phyloP scores from a whole-genome alignment of 2,113 vertebrate species.

The Gymnorhina tibicen region DNA sequence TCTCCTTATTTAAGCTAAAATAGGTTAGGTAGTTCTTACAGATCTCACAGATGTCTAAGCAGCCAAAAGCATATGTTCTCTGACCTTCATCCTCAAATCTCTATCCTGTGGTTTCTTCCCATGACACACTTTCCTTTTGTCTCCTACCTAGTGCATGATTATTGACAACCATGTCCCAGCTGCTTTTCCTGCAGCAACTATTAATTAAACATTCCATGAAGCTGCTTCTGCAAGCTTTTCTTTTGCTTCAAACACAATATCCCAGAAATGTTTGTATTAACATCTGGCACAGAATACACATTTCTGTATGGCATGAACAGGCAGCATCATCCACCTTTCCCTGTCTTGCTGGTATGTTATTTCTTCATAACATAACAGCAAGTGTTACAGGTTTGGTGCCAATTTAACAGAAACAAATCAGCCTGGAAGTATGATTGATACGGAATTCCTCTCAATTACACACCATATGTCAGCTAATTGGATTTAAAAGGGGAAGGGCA shows the following conservation, averaged over 20 bases:
- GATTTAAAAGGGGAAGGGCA: neutral
- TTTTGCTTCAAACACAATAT: neutral
- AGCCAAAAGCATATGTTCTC: neutral
- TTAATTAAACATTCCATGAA: neutral
- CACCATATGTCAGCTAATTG: neutral
- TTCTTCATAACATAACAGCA: neutral
- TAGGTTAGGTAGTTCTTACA: neutral
- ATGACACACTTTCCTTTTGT: neutral
- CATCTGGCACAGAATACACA: neutral
- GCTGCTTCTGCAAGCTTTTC: neutral
- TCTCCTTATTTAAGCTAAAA: neutral
- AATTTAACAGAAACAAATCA: neutral
- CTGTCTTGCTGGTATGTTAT: neutral
- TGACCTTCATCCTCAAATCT: neutral
- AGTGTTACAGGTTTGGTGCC: neutral
- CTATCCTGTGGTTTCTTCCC: neutral
- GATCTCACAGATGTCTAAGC: neutral
- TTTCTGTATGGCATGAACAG: neutral
- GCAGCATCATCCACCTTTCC: neutral
- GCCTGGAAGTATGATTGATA: neutral
- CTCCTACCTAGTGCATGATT: neutral
- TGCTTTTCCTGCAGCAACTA: neutral
- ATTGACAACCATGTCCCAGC: neutral
- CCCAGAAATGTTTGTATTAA: neutral
- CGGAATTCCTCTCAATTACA: neutral